A percentile compares a stretch with the other conserved stretches of the same genome.
These are phyloP conservation scores for Chrysolina haemoptera DNA, from an alignment of 2,888 invertebrate species.

Conservation along the genomic window DNA sequence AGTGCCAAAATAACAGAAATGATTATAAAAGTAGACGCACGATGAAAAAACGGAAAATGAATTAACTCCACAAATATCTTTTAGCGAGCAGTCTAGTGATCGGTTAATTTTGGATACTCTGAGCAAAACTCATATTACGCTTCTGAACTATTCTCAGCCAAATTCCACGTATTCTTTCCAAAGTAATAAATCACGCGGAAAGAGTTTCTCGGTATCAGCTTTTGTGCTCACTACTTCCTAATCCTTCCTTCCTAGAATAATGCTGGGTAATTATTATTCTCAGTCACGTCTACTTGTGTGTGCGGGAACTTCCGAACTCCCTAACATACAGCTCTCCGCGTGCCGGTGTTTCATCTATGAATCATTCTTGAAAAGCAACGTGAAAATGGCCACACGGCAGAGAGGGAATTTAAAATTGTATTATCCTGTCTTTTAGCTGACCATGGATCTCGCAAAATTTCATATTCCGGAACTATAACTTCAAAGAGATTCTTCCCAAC, in stretches of 20 bases:
- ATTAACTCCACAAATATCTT: no score
- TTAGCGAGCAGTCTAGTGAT: no score
- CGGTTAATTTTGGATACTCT: no score
- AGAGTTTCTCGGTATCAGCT: conserved; percentile 46
- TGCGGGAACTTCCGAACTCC: conserved; percentile 17
- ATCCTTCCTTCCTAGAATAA: conserved; percentile 45
- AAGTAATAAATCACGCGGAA: conserved; percentile 44
- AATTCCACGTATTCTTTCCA: conserved; percentile 30
- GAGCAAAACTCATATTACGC: not conserved
- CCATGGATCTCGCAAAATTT: not conserved
- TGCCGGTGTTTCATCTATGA: conserved; percentile 13
- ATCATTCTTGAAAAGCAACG: not conserved
- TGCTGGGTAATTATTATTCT: conserved; percentile 57
- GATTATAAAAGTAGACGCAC: no score
- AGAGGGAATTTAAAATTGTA: not conserved
- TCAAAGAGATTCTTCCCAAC: not conserved
- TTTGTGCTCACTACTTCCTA: conserved; percentile 46
- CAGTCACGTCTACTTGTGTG: conserved; percentile 54
- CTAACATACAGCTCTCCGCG: not conserved
- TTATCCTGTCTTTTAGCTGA: not conserved
- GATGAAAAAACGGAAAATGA: no score
- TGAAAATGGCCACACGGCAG: conserved; percentile 1
- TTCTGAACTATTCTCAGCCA: not conserved
- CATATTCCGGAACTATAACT: not conserved
- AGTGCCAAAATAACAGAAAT: no score